Percentiles rank a stretch among this genome's conserved stretches.
These are phyloP conservation scores for Elysia crispata DNA, from an alignment of 2,888 invertebrate genomes.

Conservation along the genomic window DNA sequence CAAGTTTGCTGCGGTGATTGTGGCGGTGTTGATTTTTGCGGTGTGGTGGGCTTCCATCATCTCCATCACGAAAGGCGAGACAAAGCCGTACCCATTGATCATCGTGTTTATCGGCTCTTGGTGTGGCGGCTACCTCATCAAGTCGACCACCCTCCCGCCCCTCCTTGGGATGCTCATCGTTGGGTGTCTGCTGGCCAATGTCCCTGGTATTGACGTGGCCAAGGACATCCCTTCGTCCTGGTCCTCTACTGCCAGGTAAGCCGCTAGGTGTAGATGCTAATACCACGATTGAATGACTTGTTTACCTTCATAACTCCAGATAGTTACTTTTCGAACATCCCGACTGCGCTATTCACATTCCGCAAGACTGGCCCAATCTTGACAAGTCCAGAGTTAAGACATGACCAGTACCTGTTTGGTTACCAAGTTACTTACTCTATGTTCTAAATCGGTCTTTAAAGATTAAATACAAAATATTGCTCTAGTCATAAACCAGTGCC, in stretches of 20 bases:
- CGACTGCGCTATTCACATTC: too few relatives aligned
- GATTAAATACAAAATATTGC: too few relatives aligned
- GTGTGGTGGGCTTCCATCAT: conserved; percentile 48
- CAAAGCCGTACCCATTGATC: conserved; percentile 70
- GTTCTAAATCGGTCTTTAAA: too few relatives aligned
- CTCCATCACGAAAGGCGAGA: conserved; percentile 53
- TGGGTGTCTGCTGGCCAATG: conserved; percentile 72
- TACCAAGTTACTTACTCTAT: too few relatives aligned
- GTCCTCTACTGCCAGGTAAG: conserved; percentile 72
- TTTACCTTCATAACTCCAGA: too few relatives aligned
- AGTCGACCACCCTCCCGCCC: conserved; percentile 69
- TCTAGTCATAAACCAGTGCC: too few relatives aligned
- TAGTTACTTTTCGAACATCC: too few relatives aligned
- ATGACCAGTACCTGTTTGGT: too few relatives aligned
- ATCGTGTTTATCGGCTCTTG: conserved; percentile 68
- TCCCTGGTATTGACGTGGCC: conserved; percentile 72
- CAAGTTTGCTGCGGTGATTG: conserved; percentile 45
- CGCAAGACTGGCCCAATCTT: too few relatives aligned
- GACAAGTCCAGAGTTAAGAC: too few relatives aligned
- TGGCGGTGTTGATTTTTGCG: conserved; percentile 41
- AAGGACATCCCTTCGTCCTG: conserved; percentile 66
- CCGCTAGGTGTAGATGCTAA: too few relatives aligned
- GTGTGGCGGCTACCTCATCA: conserved; percentile 67
- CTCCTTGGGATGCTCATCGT: conserved; percentile 74
- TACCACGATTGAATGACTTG: too few relatives aligned